Evolutionary conservation across 2,888 invertebrate genomes (phyloP).

Genomic region (Nymphalis polychloros): DNA sequence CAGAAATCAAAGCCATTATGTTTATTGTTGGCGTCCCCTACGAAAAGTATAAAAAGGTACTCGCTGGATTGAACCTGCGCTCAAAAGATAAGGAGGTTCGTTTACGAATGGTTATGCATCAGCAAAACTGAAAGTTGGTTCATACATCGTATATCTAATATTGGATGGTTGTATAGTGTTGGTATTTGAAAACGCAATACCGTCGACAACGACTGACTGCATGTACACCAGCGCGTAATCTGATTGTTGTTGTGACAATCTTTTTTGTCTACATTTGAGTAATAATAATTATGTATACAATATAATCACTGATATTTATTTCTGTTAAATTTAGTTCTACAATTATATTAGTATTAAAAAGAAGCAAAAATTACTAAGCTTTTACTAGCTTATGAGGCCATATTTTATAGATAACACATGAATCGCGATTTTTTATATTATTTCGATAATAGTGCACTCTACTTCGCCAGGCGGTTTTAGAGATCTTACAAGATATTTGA

Average conservation of each 20-base stretch:
- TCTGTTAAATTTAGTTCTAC: too few species aligned
- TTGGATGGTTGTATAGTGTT: slow-evolving; percentile 21
- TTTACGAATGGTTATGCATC: slow-evolving; percentile 40
- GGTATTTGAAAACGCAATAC: slow-evolving; percentile 25
- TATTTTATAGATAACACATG: too few species aligned
- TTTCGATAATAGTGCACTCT: too few species aligned
- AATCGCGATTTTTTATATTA: too few species aligned
- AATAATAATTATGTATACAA: too few species aligned
- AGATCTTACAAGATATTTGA: too few species aligned
- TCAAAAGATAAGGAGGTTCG: slow-evolving; percentile 41
- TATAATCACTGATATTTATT: too few species aligned
- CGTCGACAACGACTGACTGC: slow-evolving; percentile 17
- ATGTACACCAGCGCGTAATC: slow-evolving; percentile 10
- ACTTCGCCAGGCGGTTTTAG: too few species aligned
- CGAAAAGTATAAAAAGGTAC: slow-evolving; percentile 34
- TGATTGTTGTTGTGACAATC: background rate
- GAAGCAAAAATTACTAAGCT: too few species aligned
- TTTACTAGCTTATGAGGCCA: too few species aligned
- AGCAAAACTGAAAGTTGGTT: slow-evolving; percentile 33
- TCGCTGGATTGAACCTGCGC: slow-evolving; percentile 39
- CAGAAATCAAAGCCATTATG: slow-evolving; percentile 40
- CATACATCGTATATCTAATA: slow-evolving; percentile 30
- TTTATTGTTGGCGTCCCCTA: slow-evolving; percentile 36
- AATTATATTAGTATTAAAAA: too few species aligned
- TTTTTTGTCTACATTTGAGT: too few species aligned